These are phyloP conservation scores for Catostomus latipinnis DNA, from an alignment of 2,797 vertebrate species.

Conservation along the genomic window DNA sequence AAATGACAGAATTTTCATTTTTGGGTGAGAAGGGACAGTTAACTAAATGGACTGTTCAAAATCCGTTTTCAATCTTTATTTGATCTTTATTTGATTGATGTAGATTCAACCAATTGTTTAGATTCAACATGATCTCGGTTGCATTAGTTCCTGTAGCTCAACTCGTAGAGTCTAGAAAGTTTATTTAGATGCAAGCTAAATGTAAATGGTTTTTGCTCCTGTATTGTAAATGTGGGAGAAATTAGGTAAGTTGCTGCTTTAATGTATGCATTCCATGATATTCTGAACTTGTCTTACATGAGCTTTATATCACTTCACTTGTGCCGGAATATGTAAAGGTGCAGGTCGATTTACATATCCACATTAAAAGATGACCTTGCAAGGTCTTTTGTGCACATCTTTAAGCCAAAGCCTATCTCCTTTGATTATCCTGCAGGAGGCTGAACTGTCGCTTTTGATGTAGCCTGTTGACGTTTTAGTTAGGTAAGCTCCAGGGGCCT, in stretches of 20 bases:
- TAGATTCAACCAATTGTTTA: not conserved
- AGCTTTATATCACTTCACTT: not conserved
- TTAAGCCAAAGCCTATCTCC: conserved; percentile 17
- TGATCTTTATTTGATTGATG: not conserved
- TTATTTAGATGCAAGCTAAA: not conserved
- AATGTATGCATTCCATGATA: not conserved
- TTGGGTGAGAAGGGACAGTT: not conserved
- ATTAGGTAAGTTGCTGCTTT: not conserved
- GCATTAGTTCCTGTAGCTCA: not conserved
- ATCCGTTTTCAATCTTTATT: no score
- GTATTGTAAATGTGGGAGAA: not conserved
- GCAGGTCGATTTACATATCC: conserved; percentile 7
- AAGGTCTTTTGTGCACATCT: conserved; percentile 25
- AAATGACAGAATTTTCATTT: no score
- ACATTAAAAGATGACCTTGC: conserved; percentile 41
- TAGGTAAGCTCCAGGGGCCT: conserved; percentile 74
- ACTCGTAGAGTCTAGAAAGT: not conserved
- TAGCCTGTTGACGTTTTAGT: conserved; percentile 72
- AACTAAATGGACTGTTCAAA: not conserved
- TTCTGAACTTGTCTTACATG: not conserved
- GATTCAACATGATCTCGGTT: not conserved
- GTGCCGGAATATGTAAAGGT: conserved; percentile 7
- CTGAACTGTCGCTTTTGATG: conserved; percentile 62
- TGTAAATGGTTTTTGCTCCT: not conserved
- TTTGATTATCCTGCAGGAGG: conserved; percentile 39